A percentile compares a stretch with the other conserved stretches of the same genome.
These are phyloP conservation scores for Periophthalmus modestus DNA, from an alignment of 2,113 vertebrate species.

Conservation along the genomic window DNA sequence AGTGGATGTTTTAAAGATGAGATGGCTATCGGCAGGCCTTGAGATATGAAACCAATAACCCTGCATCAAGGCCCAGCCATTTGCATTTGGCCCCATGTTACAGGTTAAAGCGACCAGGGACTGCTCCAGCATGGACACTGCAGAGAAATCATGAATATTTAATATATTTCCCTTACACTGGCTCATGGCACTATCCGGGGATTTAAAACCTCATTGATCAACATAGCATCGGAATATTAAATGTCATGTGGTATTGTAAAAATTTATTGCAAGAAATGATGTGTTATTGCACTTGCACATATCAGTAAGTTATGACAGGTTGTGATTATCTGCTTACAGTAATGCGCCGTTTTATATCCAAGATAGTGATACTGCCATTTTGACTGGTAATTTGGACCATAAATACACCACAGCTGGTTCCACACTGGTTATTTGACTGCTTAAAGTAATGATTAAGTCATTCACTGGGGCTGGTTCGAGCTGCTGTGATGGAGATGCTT, in stretches of 20 bases:
- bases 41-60: conserved; percentile 69
- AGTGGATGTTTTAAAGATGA: conserved; percentile 72
- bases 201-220: conserved; percentile 27
- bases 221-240: conserved; percentile 18
- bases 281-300: background rate
- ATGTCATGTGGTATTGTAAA: background rate
- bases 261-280: too few species aligned
- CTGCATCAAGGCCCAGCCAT: conserved; percentile 54
- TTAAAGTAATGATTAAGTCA: background rate
- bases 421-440: background rate
- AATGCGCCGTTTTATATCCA: background rate
- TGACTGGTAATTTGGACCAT: background rate
- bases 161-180: conserved; percentile 25
- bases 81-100: conserved; percentile 53
- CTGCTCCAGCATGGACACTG: conserved; percentile 27
- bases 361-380: background rate
- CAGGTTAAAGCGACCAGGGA: conserved; percentile 34
- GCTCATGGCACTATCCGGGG: conserved; percentile 14
- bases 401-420: background rate
- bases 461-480: too few species aligned
- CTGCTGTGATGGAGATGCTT: background rate
- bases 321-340: background rate
- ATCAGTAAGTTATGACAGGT: background rate
- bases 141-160: conserved; percentile 26
- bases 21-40: conserved; percentile 62